Base-by-base conservation (phyloP, 2,113 vertebrate species). In the Hypocryptadius cinnamomeus region DNA sequence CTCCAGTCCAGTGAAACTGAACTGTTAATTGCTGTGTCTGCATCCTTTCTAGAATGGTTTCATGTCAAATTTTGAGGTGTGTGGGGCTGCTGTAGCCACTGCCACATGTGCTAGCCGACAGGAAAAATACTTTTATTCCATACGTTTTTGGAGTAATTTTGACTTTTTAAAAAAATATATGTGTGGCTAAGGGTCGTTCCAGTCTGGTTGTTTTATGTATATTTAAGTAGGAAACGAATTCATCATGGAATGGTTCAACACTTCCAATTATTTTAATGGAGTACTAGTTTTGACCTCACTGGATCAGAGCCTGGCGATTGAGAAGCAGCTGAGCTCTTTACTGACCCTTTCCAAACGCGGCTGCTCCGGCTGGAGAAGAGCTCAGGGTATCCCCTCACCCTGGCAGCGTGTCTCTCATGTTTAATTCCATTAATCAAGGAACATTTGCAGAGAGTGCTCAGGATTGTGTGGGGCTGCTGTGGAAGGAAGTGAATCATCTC, bases 221-320 rank as follows among this genome's bases (percentile, higher is more conserved):
- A 61, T 70, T 79, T 79, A 92, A 94, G 70, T 66, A 83, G 44
- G 63, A 92, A 97, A 95, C 91, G 57, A 96, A 95, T 96, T 90
- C 72, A 40, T 96, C 40, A 72, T 70, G 53, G 92, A 95, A 94
- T 74, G 93, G 85, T 93, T 96, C 94, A 95, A 71, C 65, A 94
- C 80, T 95, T 96, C 65, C 85, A 95, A 87, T 97, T 96, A 95
- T 83, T 96, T 94, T 93, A 97, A 92, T 96, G 86, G 80, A 83
- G 50, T 90, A 27, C 35, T 70, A 31, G 73, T 95, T 93, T 84
- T 74, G 79, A 65, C 23, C 21, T 96, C 73, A 45, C 53, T 96
- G 95, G 79, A 95, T 95, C 64, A 89, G 81, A 89, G 89, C 56
- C 92, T 95, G 69, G 87, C 74, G 94, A 85, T 14, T 76, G 87